Evolutionary conservation across 2,888 invertebrate genomes (phyloP).

Genomic region (Drosophila monieri): DNA sequence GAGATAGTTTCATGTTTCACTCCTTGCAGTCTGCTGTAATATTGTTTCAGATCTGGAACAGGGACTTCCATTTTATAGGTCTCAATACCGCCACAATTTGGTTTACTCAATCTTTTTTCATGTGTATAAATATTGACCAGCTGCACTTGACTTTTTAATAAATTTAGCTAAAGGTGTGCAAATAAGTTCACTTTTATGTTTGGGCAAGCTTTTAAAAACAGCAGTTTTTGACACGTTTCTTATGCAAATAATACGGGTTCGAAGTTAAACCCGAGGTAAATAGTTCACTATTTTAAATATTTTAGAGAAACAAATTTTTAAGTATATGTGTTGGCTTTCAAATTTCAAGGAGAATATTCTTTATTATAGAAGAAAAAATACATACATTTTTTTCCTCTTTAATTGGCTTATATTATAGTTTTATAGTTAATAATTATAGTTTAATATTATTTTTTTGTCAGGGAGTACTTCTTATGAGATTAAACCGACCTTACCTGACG

Average conservation of each 20-base stretch:
- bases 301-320: neutral
- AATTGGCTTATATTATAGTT: too few relatives aligned
- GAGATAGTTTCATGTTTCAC: constrained; percentile 10
- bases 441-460: too few relatives aligned
- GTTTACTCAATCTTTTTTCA: constrained; percentile 19
- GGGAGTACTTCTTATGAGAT: too few relatives aligned
- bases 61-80: constrained; percentile 10
- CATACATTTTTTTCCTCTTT: too few relatives aligned
- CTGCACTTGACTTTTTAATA: constrained; percentile 15
- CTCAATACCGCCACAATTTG: neutral
- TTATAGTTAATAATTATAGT: too few relatives aligned
- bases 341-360: too few relatives aligned
- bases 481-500: too few relatives aligned
- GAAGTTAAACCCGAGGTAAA: neutral
- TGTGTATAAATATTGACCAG: constrained; percentile 15
- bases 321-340: too few relatives aligned
- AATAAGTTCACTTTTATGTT: constrained; percentile 19
- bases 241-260: constrained; percentile 2
- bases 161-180: constrained; percentile 3
- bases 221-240: constrained; percentile 22
- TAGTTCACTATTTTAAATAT: neutral
- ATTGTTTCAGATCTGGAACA: neutral
- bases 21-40: neutral
- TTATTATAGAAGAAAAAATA: too few relatives aligned
- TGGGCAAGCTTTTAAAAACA: constrained; percentile 25